Percentiles rank a stretch among this genome's conserved stretches.
These are phyloP conservation scores for Hypotaenidia okinawae DNA, from an alignment of 2,797 vertebrate species.

Conservation along the genomic window DNA sequence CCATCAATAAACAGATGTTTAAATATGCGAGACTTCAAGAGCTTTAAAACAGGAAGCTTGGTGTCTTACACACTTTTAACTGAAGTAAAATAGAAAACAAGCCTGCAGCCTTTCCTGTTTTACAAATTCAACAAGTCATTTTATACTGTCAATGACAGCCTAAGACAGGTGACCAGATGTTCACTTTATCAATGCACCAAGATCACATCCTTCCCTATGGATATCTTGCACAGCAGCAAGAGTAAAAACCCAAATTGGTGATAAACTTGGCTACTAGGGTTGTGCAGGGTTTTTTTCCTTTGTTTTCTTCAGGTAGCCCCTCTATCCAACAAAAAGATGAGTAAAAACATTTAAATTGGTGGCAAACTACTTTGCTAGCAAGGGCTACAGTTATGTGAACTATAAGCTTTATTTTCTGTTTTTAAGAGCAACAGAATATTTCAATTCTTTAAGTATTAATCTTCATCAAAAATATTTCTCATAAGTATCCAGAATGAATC, in stretches of 20 bases:
- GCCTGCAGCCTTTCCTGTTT: background rate
- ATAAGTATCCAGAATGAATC: background rate
- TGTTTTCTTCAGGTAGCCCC: background rate
- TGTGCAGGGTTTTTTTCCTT: background rate
- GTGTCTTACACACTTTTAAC: background rate
- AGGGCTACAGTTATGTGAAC: background rate
- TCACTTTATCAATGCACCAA: background rate
- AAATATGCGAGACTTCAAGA: fast-evolving
- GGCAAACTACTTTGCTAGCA: background rate
- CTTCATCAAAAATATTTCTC: background rate
- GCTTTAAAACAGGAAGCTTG: background rate
- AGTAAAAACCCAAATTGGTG: background rate
- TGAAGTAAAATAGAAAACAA: background rate
- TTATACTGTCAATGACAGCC: background rate
- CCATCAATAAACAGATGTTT: background rate
- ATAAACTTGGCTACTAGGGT: background rate
- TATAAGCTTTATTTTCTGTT: background rate
- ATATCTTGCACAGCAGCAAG: background rate
- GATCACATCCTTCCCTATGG: background rate
- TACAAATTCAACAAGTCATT: background rate
- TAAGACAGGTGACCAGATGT: background rate
- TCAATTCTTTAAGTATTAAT: background rate
- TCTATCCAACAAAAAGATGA: background rate
- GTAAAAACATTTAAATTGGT: background rate
- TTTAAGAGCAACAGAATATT: background rate